Evolutionary conservation across 2,888 invertebrate species (phyloP), one percentile per base, ranked within the genome.

Genomic region (Drosophila nr. perissopoda): DNA sequence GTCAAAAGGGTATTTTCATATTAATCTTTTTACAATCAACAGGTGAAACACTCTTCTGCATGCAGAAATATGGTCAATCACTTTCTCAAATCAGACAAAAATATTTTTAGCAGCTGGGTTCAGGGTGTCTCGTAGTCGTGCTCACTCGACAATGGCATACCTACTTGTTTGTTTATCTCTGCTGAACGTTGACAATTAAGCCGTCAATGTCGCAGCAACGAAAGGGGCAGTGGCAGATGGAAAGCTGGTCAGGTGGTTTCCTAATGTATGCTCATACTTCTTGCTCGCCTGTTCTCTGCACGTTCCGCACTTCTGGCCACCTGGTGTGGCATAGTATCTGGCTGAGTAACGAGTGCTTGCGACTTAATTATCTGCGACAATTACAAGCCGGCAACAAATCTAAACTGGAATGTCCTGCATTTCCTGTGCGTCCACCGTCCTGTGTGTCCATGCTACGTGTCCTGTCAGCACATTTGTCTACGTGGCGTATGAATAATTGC

Each of bases 381-480:
- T 88, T 90, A 90, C 84, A 82, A 88, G 87, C 72, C 66, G 88
- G 79, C 79, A 89, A 79, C 84, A 89, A 84, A 88, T 88, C 86
- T 83, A 84, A 81, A 79, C 89, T 59, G 89, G 79, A 78, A 89
- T 89, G 82, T 87, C 81, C 87, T 88, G 72, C 70, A 79, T 82
- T 70, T 84, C 75, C 68, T 67, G 53, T 52, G 36, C 53, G 58
- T 70, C 53, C 64, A 2, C 18, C 59, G 57, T 63, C 52, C 67
- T 60, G 31, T 70, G 29, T 70, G 67, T 68, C 70, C 67, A n/a
- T 38, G 70, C 68, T 78, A 76, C 77, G 72, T 81, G 72, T 71
- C 69, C 90, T 90, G 90, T 90, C 84, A 80, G 83, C 84, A 85
- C 90, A 85, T 88, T 90, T 85, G 90, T 90, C 90, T 90, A 90